A percentile compares a stretch with the other conserved stretches of the same genome.
Evolutionary conservation across 2,113 vertebrate genomes (phyloP).

Genomic region (Dermatemys mawii): DNA sequence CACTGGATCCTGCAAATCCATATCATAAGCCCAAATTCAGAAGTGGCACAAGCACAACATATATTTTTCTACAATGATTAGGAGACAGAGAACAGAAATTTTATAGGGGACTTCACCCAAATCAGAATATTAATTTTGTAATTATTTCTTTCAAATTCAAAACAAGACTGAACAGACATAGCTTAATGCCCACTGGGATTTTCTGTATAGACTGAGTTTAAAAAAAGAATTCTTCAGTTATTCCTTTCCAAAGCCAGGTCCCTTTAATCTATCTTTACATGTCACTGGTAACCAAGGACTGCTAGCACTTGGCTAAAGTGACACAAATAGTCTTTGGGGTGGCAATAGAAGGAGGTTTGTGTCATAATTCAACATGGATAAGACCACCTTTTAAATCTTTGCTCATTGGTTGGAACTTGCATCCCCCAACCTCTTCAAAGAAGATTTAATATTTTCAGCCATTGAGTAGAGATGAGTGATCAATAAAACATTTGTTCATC

Average conservation of each 20-base stretch:
- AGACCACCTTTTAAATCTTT: neutral
- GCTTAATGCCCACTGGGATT: neutral
- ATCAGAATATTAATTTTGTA: too few species aligned
- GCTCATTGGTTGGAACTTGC: neutral
- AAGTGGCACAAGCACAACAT: neutral
- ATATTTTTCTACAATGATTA: neutral
- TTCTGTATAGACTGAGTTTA: neutral
- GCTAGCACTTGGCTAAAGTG: neutral
- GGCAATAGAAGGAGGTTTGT: neutral
- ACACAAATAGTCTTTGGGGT: neutral
- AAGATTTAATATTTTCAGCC: neutral
- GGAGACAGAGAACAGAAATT: neutral
- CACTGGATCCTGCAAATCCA: too few species aligned
- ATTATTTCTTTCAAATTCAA: too few species aligned
- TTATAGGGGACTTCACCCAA: neutral
- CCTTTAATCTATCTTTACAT: neutral
- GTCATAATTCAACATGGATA: accelerated
- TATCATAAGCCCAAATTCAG: neutral
- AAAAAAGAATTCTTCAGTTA: neutral
- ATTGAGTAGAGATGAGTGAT: neutral
- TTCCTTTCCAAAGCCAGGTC: neutral
- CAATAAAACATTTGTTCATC: neutral
- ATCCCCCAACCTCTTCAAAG: neutral
- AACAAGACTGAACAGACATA: neutral
- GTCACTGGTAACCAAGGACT: neutral